Conservation (phyloP, 2,113 vertebrate genomes). For the Bos indicus region DNA sequence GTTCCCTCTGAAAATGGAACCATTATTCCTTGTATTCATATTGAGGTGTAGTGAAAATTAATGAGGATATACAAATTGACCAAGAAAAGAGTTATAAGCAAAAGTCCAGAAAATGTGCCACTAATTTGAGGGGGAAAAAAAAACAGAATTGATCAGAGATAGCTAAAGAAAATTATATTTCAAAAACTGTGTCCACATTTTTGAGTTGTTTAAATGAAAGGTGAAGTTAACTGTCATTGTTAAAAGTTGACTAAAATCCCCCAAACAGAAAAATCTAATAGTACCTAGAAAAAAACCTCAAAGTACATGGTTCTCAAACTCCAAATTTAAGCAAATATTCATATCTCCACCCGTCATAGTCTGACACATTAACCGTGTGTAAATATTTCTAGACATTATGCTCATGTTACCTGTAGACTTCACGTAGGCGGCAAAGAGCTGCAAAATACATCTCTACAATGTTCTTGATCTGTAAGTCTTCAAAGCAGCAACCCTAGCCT, state of each 20-base stretch:
- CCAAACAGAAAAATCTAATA: background rate
- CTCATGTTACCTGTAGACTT: background rate
- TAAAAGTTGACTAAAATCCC: background rate
- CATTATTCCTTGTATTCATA: rapidly evolving
- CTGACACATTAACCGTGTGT: rapidly evolving
- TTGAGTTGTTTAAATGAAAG: background rate
- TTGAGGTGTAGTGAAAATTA: rapidly evolving
- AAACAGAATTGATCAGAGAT: background rate
- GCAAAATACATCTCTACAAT: rapidly evolving
- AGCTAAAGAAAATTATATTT: background rate
- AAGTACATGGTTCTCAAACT: background rate
- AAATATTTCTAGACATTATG: background rate
- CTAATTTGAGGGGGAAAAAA: rapidly evolving
- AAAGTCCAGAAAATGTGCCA: background rate
- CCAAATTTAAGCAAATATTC: background rate
- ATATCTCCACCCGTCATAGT: too few species aligned
- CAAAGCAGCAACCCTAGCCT: background rate
- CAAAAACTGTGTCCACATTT: background rate
- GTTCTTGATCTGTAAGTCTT: background rate
- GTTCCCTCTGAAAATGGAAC: background rate
- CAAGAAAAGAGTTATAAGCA: too few species aligned
- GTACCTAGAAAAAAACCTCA: background rate
- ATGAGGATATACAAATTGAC: rapidly evolving
- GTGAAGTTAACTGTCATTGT: background rate
- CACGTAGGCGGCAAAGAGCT: background rate